Percentiles rank a stretch among this genome's conserved stretches.
Evolutionary conservation across 2,888 invertebrate species (phyloP).

Genomic region (Agrilus mali): DNA sequence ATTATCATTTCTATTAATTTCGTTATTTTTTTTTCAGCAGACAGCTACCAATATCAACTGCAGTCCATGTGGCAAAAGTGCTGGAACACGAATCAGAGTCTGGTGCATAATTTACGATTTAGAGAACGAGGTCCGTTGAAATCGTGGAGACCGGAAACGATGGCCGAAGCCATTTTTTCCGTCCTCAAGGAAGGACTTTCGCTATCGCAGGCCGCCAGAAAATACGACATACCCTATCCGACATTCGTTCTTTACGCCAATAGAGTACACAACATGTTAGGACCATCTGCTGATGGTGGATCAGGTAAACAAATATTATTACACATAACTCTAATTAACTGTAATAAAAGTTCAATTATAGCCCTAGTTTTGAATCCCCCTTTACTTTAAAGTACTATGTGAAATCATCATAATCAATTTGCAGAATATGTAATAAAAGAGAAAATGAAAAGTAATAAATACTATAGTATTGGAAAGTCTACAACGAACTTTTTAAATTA

Average conservation of each 20-base stretch:
- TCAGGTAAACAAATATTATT: slow-evolving; percentile 46
- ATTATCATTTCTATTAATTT: too few species aligned
- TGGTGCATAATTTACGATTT: slow-evolving; percentile 83
- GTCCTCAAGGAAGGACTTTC: slow-evolving; percentile 83
- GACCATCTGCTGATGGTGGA: slow-evolving; percentile 83
- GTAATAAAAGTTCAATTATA: too few species aligned
- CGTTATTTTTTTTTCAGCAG: slow-evolving; percentile 46
- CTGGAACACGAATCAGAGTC: slow-evolving; percentile 86
- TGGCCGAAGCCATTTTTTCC: slow-evolving; percentile 90
- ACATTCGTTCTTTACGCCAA: slow-evolving; percentile 89
- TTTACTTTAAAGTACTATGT: too few species aligned
- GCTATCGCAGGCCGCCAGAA: slow-evolving; percentile 80
- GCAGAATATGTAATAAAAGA: too few species aligned
- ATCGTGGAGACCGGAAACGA: slow-evolving; percentile 88
- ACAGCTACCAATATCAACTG: slow-evolving; percentile 90
- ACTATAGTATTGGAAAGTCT: too few species aligned
- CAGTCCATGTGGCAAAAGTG: slow-evolving; percentile 95
- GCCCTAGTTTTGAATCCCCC: too few species aligned
- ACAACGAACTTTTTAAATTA: too few species aligned
- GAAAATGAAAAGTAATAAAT: too few species aligned
- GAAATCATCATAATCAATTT: too few species aligned
- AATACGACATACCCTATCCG: slow-evolving; percentile 90
- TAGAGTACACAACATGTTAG: slow-evolving; percentile 86
- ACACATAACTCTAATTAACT: too few species aligned
- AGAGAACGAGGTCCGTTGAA: slow-evolving; percentile 85